A percentile compares a stretch with the other conserved stretches of the same genome.
phyloP scores from a whole-genome alignment of 1,140 invertebrate species.

The Pseudomyrmex gracilis region DNA sequence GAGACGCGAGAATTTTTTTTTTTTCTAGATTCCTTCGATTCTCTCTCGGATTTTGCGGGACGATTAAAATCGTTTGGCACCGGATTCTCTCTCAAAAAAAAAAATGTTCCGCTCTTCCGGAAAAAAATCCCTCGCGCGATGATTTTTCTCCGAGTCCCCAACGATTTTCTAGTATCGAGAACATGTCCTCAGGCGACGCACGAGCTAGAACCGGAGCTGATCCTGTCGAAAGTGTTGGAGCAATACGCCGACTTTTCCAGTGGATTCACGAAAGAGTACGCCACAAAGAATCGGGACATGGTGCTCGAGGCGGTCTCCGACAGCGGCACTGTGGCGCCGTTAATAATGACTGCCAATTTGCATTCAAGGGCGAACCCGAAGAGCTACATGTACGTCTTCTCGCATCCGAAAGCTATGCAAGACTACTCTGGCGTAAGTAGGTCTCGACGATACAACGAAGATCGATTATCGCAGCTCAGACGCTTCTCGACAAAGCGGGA shows the following conservation, averaged over 20 bases:
- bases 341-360: constrained; percentile 90
- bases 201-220: constrained; percentile 87
- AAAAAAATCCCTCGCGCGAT: not conserved
- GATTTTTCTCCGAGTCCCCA: not conserved
- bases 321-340: constrained; percentile 91
- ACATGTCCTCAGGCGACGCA: constrained; percentile 79
- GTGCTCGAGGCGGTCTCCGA: constrained; percentile 95
- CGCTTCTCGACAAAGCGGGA: constrained; percentile 50
- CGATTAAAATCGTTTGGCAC: not conserved
- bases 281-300: constrained; percentile 88
- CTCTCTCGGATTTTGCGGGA: not conserved
- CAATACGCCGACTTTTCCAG: constrained; percentile 83
- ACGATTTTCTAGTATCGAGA: constrained; percentile 16
- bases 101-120: not conserved
- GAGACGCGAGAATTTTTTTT: not conserved
- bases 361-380: constrained; percentile 90
- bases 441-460: constrained; percentile 55
- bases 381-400: constrained; percentile 96
- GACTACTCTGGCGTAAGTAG: constrained; percentile 81
- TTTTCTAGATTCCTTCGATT: not conserved
- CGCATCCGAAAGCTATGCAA: constrained; percentile 86
- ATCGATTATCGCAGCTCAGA: constrained; percentile 59
- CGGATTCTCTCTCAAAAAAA: too few relatives aligned
- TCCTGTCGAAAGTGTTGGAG: constrained; percentile 87
- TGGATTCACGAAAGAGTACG: constrained; percentile 74